Evolutionary conservation across 1,140 invertebrate genomes (phyloP).

Genomic region (Lasioglossum baleicum): DNA sequence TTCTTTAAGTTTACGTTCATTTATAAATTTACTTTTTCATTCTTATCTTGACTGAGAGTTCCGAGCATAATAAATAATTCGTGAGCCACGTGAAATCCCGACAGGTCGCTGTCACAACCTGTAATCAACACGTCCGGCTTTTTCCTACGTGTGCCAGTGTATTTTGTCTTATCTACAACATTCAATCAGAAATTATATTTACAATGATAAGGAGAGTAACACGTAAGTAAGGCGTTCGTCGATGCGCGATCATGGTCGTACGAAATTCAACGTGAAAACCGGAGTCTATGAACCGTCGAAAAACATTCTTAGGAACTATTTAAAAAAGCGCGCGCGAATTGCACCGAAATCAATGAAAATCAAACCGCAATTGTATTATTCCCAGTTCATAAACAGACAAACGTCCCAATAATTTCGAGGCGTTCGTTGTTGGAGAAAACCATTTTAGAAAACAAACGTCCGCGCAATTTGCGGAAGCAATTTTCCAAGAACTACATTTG

Average conservation of each 20-base stretch:
- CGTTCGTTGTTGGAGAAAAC: too few species aligned
- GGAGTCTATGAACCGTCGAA: constrained; percentile 54
- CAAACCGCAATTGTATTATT: background rate
- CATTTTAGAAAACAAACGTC: too few species aligned
- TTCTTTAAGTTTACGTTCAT: constrained; percentile 51
- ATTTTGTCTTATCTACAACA: background rate
- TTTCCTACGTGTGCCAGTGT: background rate
- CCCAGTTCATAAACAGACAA: background rate
- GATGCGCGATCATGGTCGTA: constrained; percentile 32
- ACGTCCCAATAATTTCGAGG: too few species aligned
- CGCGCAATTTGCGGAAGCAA: too few species aligned
- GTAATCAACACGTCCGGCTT: too few species aligned
- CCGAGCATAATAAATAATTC: constrained; percentile 55
- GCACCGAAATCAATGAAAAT: too few species aligned
- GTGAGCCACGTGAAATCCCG: constrained; percentile 61
- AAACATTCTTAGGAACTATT: constrained; percentile 71
- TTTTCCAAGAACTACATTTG: too few species aligned
- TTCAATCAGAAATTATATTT: constrained; percentile 44
- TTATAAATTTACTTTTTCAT: constrained; percentile 58
- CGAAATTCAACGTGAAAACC: constrained; percentile 59
- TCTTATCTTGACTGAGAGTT: constrained; percentile 57
- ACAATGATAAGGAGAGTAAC: constrained; percentile 24
- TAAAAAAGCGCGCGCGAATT: constrained; percentile 57
- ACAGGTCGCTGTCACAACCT: background rate
- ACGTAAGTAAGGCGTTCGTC: constrained; percentile 3